These are phyloP conservation scores for Ondatra zibethicus DNA, from an alignment of 2,113 vertebrate species.

Conservation along the genomic window DNA sequence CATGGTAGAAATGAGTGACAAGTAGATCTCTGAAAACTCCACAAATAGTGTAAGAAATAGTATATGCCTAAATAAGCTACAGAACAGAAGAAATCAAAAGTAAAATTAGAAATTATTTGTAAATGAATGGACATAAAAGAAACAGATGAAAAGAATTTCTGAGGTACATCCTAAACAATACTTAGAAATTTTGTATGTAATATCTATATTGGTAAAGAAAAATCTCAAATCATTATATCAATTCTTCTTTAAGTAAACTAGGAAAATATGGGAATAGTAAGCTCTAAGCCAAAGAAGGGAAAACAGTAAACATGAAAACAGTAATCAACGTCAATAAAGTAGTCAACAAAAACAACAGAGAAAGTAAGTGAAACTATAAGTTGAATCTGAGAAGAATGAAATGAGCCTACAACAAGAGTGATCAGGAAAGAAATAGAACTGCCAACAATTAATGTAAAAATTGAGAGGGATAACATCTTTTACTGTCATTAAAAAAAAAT, in stretches of 20 bases:
- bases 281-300: slow-evolving; percentile 17
- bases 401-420: neutral
- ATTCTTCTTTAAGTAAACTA: slow-evolving; percentile 13
- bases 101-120: slow-evolving; percentile 25
- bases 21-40: neutral
- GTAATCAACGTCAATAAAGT: neutral
- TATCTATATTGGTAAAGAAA: neutral
- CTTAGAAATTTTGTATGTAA: neutral
- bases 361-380: neutral
- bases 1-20: neutral
- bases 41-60: neutral
- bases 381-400: neutral
- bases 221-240: neutral
- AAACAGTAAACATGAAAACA: neutral
- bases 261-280: slow-evolving; percentile 1
- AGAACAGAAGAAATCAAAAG: neutral
- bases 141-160: neutral
- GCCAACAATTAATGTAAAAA: neutral
- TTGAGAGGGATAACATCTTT: neutral
- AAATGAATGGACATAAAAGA: slow-evolving; percentile 11
- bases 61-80: neutral
- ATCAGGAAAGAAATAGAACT: neutral
- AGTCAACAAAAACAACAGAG: neutral
- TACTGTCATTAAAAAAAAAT: neutral
- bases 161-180: neutral